Evolutionary conservation across 2,888 invertebrate genomes (phyloP), one percentile per base, ranked within the genome.

Genomic region (Tetragonisca angustula): DNA sequence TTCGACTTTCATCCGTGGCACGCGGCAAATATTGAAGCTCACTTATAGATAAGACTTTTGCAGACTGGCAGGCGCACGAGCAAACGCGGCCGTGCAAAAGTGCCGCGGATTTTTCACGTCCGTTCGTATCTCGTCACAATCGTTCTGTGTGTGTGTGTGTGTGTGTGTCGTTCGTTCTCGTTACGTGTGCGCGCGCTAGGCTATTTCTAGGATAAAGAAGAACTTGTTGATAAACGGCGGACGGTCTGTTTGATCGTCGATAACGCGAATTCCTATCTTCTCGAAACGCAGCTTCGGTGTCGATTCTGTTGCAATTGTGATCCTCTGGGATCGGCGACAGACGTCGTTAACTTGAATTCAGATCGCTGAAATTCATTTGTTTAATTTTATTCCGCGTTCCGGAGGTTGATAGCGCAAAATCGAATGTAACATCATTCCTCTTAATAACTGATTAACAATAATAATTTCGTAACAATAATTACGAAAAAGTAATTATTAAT

Each of bases 21-120:
- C 71, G 72, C 83, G 68, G 84, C 84, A 85, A 85, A 85, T 85
- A 85, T 84, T 84, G 84, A 72, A 84, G 79, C 84, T 68, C 65
- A 36, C 62, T 50, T 36, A 61, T 17, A 68, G 84, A 84, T 84
- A 84, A 84, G 79, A 84, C 79, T 83, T 84, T 84, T 75, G 84
- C 84, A 79, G 84, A 84, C 75, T 75, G 68, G 6, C 50, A 43
- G 71, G 52, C 69, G 64, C 43, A 54, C 61, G 64, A 62, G 84
- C 73, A 81, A 88, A 88, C 79, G 79, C 73, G 21, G 19, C 70
- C 62, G 70, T 54, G 81, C 69, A 70, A 74, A 75, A 83, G 76
- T 36, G 64, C 67, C 59, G 32, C 50, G 65, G 49, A 76, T 64
- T 84, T 72, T 85, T 77, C 68, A 50, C 32, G 49, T 50, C 11